phyloP scores from a whole-genome alignment of 2,888 invertebrate species.

The Cheilosia soror region DNA sequence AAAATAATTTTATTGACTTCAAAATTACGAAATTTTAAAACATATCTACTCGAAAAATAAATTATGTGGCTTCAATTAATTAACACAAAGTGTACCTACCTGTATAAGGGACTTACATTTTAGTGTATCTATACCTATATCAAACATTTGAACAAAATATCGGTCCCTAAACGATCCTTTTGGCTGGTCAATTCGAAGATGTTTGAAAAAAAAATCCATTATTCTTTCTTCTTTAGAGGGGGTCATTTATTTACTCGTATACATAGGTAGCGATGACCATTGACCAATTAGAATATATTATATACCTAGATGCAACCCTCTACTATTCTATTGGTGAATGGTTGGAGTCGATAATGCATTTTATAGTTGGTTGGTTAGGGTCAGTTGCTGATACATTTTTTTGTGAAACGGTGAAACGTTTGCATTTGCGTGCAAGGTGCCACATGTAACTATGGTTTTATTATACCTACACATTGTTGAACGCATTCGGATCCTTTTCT shows the following conservation, averaged over 20 bases:
- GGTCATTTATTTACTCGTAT: constrained; percentile 15
- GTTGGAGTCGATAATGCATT: neutral
- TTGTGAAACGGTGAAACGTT: neutral
- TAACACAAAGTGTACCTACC: no score
- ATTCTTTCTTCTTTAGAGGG: neutral
- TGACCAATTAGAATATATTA: constrained; percentile 11
- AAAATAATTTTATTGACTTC: no score
- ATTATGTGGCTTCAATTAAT: no score
- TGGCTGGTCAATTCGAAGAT: constrained; percentile 22
- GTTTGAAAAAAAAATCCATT: neutral
- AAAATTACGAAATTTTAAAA: no score
- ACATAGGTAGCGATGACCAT: constrained; percentile 1
- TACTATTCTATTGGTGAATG: neutral
- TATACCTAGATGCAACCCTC: neutral
- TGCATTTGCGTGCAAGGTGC: neutral
- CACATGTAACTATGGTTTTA: no score
- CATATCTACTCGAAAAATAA: no score
- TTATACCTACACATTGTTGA: no score
- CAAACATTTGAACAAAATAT: no score
- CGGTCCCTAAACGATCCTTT: neutral
- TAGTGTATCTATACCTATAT: no score
- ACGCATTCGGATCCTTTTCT: no score
- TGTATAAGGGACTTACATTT: no score
- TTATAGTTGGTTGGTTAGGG: neutral
- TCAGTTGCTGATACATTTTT: neutral